Conservation (phyloP, 2,113 vertebrate species). For the Pterocles gutturalis region DNA sequence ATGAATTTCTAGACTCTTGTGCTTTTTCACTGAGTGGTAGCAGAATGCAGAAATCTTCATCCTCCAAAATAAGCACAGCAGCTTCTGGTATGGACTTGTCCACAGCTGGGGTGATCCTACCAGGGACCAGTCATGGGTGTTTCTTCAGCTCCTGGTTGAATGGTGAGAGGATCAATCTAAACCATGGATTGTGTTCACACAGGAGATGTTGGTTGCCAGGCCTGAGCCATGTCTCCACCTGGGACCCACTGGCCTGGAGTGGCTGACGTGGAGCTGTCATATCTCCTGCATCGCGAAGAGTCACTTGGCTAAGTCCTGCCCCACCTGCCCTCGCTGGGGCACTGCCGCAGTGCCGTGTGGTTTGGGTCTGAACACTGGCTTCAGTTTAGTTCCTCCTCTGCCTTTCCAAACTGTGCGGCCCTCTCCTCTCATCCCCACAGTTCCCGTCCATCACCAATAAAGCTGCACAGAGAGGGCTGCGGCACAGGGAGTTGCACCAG, state of each 20-base stretch:
- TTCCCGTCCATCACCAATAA: background rate
- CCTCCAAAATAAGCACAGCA: background rate
- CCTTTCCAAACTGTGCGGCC: background rate
- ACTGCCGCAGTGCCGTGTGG: background rate
- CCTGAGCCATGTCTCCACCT: background rate
- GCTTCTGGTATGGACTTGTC: background rate
- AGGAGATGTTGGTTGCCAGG: background rate
- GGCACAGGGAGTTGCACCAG: accelerated
- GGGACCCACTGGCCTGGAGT: background rate
- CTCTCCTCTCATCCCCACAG: background rate
- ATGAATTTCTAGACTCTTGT: background rate
- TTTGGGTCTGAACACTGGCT: no score
- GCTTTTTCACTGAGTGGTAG: background rate
- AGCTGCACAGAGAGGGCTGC: background rate
- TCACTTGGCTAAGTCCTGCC: background rate
- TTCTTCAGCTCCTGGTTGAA: background rate
- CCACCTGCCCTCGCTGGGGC: accelerated
- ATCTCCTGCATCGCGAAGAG: accelerated
- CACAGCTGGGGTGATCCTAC: background rate
- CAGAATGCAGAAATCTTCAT: background rate
- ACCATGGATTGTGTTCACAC: accelerated
- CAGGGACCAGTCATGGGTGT: accelerated
- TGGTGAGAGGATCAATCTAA: background rate
- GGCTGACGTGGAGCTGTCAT: background rate
- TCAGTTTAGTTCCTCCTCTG: background rate